Base-by-base conservation (phyloP, 2,888 invertebrate genomes). In the Trichopoda pennipes region DNA sequence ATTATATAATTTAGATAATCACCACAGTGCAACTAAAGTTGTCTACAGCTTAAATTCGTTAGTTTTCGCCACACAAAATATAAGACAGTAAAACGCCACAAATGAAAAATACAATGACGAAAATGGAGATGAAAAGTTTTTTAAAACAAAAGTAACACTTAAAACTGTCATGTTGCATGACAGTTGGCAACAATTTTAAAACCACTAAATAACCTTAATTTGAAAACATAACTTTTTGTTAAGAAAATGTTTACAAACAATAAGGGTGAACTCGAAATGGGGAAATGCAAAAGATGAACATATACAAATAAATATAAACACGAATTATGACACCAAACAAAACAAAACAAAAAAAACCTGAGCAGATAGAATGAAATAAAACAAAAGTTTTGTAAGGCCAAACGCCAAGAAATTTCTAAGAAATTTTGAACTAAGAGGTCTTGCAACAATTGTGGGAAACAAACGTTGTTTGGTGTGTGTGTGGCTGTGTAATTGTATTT, bases 181-280 rank as follows among this genome's bases (percentile, higher is more conserved):
- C 82, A 76, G 82, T 77, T 84, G 72, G 83, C 79, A 84, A 83
- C 78, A 85, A 84, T 83, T 84, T 84, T 80, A 72, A 79, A 81
- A 85, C 83, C 83, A 84, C 85, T 85, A 85, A 85, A 83, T 83
- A 85, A 84, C 82, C 85, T 85, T 85, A 84, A 85, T 85, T 85
- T 85, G 84, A 83, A 83, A 85, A 81, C 77, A 76, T 77, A 84
- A 85, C 82, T 78, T 84, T 66, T 79, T 56, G 60, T 10, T 61
- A 60, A 70, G 76, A 79, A 68, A 79, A 58, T 75, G 74, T 80
- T 74, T 78, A 72, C 77, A 76, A 82, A 80, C 77, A 78, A 82
- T 64, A 58, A 42, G 51, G 60, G 42, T 32, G 60, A 68, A 66
- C 12, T 32, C 38, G 68, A 61, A 60, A 51, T 38, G 35, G 74